Evolutionary conservation across 2,797 vertebrate genomes (phyloP), one percentile per base, ranked within the genome.

Genomic region (Neosilurus mollespiculum): DNA sequence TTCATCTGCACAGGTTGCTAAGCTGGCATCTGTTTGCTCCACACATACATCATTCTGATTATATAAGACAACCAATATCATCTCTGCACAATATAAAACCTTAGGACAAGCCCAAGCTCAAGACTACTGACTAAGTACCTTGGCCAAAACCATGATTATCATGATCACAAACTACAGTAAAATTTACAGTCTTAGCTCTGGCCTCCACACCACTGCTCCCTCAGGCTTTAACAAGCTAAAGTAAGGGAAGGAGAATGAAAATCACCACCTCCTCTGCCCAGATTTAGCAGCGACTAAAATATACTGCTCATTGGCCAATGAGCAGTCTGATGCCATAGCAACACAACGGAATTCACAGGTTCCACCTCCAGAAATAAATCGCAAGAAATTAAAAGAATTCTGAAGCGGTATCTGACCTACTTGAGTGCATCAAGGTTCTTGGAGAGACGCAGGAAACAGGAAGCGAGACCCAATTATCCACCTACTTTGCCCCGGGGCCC

Each of bases 381-480:
- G 51, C 69, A 54, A 75, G 2, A 65, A 62, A 54, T 61, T 70
- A 61, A 49, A 66, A 61, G 14, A 79, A 37, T 64, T 73, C 59
- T 51, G 66, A 81, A 77, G 76, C 81, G 80, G 59, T 12, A 59
- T 82, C 69, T 87, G 87, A 84, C 86, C 87, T 84, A 88, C 67
- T 86, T 87, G 20, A 86, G 73, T 64, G 58, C 73, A 75, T 82
- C 56, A 65, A 80, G 54, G 65, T 86, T 87, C 88, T 86, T 86
- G 67, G 76, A 86, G 79, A 86, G 83, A 82, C 51, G 64, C 54
- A 18, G 20, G 43, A 43, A 20, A 71, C 26, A 43, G 51, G 30
- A 56, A 83, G 79, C 69, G 81, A 86, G 56, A 85, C 66, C 51
- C 58, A 77, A 58, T 81, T 85, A 72, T 64, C 30, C 78, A 9